Evolutionary conservation across 2,888 invertebrate species (phyloP).

Genomic region (Germaria angustata): DNA sequence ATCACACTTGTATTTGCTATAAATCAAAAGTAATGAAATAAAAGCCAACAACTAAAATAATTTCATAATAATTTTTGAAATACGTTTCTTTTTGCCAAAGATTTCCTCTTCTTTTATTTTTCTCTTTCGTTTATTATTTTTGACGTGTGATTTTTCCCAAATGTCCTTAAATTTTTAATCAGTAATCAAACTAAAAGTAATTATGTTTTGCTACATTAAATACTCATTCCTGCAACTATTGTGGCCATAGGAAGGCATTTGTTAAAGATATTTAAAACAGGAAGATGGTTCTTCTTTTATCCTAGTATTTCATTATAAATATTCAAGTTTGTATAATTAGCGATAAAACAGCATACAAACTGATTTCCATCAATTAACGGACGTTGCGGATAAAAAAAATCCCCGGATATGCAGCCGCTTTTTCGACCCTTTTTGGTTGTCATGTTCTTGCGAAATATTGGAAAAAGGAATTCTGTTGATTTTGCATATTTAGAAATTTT

Average conservation of each 20-base stretch:
- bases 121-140: conserved; percentile 19
- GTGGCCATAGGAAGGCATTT: not conserved
- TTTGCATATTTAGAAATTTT: too few species aligned
- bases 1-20: not conserved
- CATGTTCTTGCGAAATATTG: too few species aligned
- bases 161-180: conserved; percentile 61
- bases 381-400: too few species aligned
- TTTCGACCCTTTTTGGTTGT: too few species aligned
- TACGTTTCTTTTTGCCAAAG: conserved; percentile 14
- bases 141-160: conserved; percentile 59
- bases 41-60: conserved; percentile 3
- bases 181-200: conserved; percentile 55
- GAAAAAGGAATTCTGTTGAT: too few species aligned
- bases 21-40: not conserved
- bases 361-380: too few species aligned
- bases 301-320: too few species aligned
- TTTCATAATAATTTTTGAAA: conserved; percentile 32
- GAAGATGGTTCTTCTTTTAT: too few species aligned
- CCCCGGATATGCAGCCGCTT: too few species aligned
- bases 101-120: not conserved
- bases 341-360: too few species aligned
- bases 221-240: not conserved
- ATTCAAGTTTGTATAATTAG: too few species aligned
- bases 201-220: conserved; percentile 29
- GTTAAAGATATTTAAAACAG: not conserved